phyloP scores from a whole-genome alignment of 2,113 vertebrate species.

The Megaceryle maxima region DNA sequence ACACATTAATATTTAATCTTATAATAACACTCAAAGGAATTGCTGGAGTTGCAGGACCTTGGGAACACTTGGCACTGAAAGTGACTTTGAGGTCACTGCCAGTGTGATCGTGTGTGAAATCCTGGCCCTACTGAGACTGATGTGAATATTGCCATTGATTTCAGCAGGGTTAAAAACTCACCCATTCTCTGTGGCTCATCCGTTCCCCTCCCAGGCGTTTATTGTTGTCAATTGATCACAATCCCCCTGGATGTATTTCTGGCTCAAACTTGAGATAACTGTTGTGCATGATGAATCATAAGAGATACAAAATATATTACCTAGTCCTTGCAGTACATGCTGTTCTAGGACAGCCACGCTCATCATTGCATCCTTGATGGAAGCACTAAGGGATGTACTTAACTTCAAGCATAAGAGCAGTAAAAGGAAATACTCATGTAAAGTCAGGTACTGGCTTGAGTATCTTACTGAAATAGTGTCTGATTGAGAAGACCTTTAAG shows the following conservation, averaged over 20 bases:
- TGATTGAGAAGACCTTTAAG: background rate
- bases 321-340: background rate
- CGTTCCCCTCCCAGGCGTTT: background rate
- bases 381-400: background rate
- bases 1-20: background rate
- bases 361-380: background rate
- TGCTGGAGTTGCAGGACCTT: background rate
- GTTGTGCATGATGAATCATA: background rate
- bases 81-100: background rate
- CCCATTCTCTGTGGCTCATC: background rate
- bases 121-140: background rate
- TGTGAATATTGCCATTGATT: background rate
- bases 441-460: background rate
- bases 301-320: background rate
- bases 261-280: background rate
- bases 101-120: background rate
- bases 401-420: background rate
- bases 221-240: background rate
- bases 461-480: background rate
- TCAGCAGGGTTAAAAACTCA: background rate
- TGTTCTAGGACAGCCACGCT: background rate
- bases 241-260: background rate
- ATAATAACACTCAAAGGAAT: background rate
- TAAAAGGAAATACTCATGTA: background rate
- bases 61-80: background rate